Evolutionary conservation across 35 echinoderm and acorn worm genomes (phyloP), one percentile per base, ranked within the genome.

Genomic region (Holothuria glaberrima): DNA sequence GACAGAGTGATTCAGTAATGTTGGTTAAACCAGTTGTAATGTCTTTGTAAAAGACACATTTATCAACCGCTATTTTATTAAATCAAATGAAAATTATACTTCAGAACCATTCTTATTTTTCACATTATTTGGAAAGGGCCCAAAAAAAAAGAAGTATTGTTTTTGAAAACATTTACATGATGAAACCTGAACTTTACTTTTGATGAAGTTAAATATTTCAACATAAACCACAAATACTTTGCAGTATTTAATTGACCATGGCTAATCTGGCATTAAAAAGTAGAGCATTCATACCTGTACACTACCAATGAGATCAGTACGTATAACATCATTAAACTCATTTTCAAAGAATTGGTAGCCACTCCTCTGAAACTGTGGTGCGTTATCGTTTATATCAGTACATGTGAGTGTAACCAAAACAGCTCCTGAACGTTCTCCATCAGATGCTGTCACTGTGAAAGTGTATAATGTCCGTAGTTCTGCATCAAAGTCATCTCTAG

Each of bases 401-500:
- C 80, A 84, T 7, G 12, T 14, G 3, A 84, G 80, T 12, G 52
- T 84, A 1, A 84, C 80, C 26, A 84, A 56, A 24, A 84, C 56
- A 33, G 80, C 28, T 0, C 45, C 41, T 4, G 80, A 84, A 27
- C 80, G 80, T 36, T 56, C 80, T n/a, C 57, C 57, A 84, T 84
- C 80, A 10, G 80, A 84, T 5, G 52, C 52, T 16, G 56, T 30
- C 80, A 84, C 80, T 0, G 80, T 84, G 80, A 84, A 84, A 4
- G 56, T 84, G 27, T 61, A 84, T 56, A 1, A 12, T 3, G 54
- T 59, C 56, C 80, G 48, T 10, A 32, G 4, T 56, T 84, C 58
- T 16, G 80, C 59, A 41, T 84, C 54, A 61, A 84, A 84, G 13
- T 31, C 21, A 0, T 3, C 27, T 12, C 31, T 9, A 4, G 12